Base-by-base conservation (phyloP, 2,888 invertebrate genomes). In the Clistopyga incitator region DNA sequence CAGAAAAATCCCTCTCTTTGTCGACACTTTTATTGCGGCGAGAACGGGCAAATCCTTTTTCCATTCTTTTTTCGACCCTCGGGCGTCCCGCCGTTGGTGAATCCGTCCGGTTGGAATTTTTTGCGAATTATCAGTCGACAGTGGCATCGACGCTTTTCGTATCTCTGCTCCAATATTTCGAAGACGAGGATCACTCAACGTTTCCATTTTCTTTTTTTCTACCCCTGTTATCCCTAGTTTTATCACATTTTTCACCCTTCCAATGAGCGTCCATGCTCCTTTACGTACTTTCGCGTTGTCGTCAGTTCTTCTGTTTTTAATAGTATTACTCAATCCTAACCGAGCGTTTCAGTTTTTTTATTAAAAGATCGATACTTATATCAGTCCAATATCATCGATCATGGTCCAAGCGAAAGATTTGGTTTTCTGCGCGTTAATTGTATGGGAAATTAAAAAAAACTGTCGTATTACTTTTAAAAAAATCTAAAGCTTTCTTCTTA, bases 11-110 rank as follows among this genome's bases (percentile, higher is more conserved):
- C 65, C 78, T 78, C 82, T 76, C 86, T 86, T 88, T 89, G 88
- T 89, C 86, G 88, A 87, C 87, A 86, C 86, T 89, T 89, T 88
- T 87, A 88, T 88, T 87, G 85, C 86, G 84, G 79, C 47, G 79
- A 84, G 65, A 50, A 25, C 64, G 67, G 59, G 78, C 34, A 56
- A 68, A 82, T 72, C 42, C 29, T 70, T 72, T 79, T 64, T 72
- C 71, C 20, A n/a, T 47, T 64, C 34, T 77, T 81, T 82, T 78
- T 76, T 71, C 34, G 52, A 67, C 38, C 72, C 79, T 52, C 79
- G 68, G 47, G 56, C 74, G 38, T 64, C 50, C 47, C 47, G 45
- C 47, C 38, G 23, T 18, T 74, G 78, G 52, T 45, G 65, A 71
- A 80, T 78, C 54, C 81, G 42, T 71, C 67, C 71, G 71, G 68